phyloP scores from a whole-genome alignment of 2,888 invertebrate genomes.

The Polydrusus cervinus region DNA sequence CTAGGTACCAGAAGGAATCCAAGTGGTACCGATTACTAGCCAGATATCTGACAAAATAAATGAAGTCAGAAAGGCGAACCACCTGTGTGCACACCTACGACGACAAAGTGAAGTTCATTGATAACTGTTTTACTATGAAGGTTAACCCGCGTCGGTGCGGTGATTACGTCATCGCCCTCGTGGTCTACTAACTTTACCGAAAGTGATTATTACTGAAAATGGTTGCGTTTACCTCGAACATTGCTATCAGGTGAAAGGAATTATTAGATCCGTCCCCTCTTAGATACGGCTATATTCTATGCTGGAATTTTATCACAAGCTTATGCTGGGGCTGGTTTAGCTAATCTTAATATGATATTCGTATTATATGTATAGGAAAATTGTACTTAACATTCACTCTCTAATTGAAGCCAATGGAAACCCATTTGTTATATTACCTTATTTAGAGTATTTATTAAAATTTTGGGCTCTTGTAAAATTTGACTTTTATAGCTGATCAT shows the following conservation, averaged over 20 bases:
- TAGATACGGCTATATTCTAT: too few relatives aligned
- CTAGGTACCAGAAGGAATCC: neutral
- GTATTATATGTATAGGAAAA: too few relatives aligned
- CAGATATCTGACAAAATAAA: constrained; percentile 37
- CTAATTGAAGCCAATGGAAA: too few relatives aligned
- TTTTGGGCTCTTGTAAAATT: too few relatives aligned
- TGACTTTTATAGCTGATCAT: too few relatives aligned
- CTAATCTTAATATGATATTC: too few relatives aligned
- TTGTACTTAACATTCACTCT: too few relatives aligned
- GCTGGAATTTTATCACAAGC: too few relatives aligned
- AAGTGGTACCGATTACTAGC: constrained; percentile 33
- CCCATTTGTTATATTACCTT: too few relatives aligned
- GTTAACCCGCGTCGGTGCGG: constrained; percentile 49
- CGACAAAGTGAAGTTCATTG: constrained; percentile 58
- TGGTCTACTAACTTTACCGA: constrained; percentile 47
- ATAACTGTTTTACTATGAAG: constrained; percentile 59
- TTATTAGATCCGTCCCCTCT: neutral
- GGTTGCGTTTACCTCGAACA: constrained; percentile 40
- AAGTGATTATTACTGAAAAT: constrained; percentile 22
- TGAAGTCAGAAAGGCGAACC: constrained; percentile 46
- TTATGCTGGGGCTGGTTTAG: too few relatives aligned
- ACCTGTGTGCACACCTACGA: constrained; percentile 49
- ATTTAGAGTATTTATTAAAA: too few relatives aligned
- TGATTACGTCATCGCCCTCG: constrained; percentile 55
- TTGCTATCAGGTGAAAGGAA: neutral